phyloP scores from a whole-genome alignment of 1,140 invertebrate species.

The Linepithema humile region DNA sequence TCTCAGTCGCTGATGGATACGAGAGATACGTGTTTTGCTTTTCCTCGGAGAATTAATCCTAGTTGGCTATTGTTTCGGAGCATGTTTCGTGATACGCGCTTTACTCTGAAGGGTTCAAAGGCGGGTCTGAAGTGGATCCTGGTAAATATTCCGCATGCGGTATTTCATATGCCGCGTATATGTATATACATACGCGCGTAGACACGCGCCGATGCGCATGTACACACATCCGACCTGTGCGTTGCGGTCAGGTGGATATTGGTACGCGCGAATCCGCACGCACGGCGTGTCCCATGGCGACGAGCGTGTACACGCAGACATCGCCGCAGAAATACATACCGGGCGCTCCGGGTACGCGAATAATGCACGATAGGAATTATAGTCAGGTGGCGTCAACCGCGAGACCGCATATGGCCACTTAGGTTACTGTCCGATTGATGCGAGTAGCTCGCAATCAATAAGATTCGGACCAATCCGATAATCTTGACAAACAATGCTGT shows the following conservation, averaged over 20 bases:
- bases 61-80: constrained; percentile 1
- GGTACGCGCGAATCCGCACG: constrained; percentile 4
- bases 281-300: not conserved
- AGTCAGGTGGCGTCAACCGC: constrained; percentile 48
- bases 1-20: not conserved
- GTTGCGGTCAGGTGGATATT: constrained; percentile 25
- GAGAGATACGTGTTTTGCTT: not conserved
- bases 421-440: not conserved
- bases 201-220: not conserved
- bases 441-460: not conserved
- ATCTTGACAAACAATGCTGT: not conserved
- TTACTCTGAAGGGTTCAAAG: constrained; percentile 19
- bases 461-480: not conserved
- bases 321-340: constrained; percentile 53
- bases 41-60: not conserved
- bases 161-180: constrained; percentile 27
- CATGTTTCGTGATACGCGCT: constrained; percentile 8
- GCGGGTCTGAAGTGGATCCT: constrained; percentile 6
- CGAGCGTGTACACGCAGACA: constrained; percentile 14
- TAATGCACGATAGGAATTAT: constrained; percentile 61
- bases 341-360: constrained; percentile 10
- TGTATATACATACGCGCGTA: not conserved
- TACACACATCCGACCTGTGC: not conserved
- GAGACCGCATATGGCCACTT: constrained; percentile 32
- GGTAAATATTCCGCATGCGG: constrained; percentile 33